These are phyloP conservation scores for Trinectes maculatus DNA, from an alignment of 2,113 vertebrate genomes.

Conservation along the genomic window DNA sequence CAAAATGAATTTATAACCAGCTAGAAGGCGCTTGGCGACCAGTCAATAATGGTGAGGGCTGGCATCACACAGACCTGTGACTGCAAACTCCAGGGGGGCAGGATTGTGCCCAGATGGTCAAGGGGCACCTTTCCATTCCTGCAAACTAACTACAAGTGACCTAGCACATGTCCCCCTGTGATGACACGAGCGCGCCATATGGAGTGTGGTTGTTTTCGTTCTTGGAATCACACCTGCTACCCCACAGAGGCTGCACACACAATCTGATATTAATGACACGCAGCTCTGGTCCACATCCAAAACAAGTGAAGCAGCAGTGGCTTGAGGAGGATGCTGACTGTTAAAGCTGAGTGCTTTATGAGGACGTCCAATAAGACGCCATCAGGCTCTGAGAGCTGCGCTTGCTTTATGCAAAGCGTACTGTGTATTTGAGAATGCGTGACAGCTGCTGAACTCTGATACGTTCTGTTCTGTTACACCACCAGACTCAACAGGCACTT, in stretches of 20 bases:
- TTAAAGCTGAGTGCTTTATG: conserved; percentile 20
- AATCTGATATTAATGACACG: conserved; percentile 53
- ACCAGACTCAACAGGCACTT: conserved; percentile 23
- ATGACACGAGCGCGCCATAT: conserved; percentile 58
- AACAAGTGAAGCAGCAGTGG: conserved; percentile 41
- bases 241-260: conserved; percentile 42
- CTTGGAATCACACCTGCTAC: conserved; percentile 62
- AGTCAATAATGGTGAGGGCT: conserved; percentile 18
- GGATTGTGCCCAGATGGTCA: conserved; percentile 62
- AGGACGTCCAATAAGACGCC: conserved; percentile 33
- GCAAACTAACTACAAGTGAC: conserved; percentile 59
- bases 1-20: conserved; percentile 18
- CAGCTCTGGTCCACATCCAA: conserved; percentile 51
- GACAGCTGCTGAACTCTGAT: conserved; percentile 10
- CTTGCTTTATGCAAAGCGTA: conserved; percentile 1
- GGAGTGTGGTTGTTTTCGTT: conserved; percentile 56
- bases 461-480: conserved; percentile 16
- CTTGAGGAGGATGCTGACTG: conserved; percentile 44
- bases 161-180: conserved; percentile 60
- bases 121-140: conserved; percentile 8
- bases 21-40: background rate
- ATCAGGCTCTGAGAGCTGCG: conserved; percentile 9
- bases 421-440: conserved; percentile 11
- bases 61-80: conserved; percentile 32
- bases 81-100: conserved; percentile 21